phyloP scores from a whole-genome alignment of 2,888 invertebrate species.

The Volucella inflata region DNA sequence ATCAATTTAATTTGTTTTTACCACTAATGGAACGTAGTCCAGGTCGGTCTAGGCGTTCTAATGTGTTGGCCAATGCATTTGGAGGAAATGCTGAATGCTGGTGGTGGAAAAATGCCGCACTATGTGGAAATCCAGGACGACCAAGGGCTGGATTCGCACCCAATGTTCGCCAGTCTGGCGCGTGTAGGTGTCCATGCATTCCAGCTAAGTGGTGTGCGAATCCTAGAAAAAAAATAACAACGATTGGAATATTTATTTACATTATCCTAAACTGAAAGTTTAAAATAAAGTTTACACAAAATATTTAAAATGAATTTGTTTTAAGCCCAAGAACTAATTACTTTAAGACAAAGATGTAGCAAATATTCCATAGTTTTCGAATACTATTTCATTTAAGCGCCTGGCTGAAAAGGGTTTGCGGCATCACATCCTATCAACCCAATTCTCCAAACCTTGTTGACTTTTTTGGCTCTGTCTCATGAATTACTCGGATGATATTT shows the following conservation, averaged over 20 bases:
- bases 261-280: neutral
- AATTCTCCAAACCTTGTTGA: too few species aligned
- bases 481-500: too few species aligned
- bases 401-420: too few species aligned
- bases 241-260: neutral
- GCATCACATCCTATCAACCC: neutral
- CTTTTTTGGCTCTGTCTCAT: too few species aligned
- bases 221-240: conserved; percentile 84
- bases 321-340: too few species aligned
- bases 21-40: conserved; percentile 80
- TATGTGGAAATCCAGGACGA: conserved; percentile 81
- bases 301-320: too few species aligned
- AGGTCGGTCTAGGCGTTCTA: conserved; percentile 83
- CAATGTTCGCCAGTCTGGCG: conserved; percentile 87
- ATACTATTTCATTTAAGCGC: too few species aligned
- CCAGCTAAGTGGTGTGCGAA: conserved; percentile 91
- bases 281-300: neutral
- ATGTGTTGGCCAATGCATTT: conserved; percentile 84
- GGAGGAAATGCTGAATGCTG: conserved; percentile 85
- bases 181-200: conserved; percentile 87
- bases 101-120: conserved; percentile 84
- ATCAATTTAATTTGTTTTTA: conserved; percentile 66
- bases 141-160: conserved; percentile 81
- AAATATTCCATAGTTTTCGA: too few species aligned
- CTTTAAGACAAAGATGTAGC: too few species aligned